Evolutionary conservation across 2,888 invertebrate genomes (phyloP), one percentile per base, ranked within the genome.

Genomic region (Erebia epiphron): DNA sequence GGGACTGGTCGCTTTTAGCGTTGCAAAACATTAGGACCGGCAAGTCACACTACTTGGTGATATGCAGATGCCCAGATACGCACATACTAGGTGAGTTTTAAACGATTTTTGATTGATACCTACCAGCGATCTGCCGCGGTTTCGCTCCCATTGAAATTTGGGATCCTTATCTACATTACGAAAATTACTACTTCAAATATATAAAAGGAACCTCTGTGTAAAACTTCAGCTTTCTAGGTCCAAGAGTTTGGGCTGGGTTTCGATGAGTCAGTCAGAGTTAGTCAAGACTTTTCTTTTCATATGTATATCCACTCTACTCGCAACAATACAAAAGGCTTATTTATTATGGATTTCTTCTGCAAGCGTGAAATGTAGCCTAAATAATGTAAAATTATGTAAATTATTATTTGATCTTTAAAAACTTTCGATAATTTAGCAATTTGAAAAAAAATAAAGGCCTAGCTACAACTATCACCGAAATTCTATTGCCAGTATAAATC

Each of bases 11-110:
- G 5, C 91, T 98, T 67, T 89, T 98, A 69, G 98, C 98, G 7
- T 91, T 98, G 72, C 98, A 98, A 89, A 98, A 98, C 85, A 97
- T 98, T 56, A 94, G 98, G 79, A 98, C 98, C 7, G 98, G 98
- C 77, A 98, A 98, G 89, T 98, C 98, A 3, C 98, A 98, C 89
- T 98, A 98, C 85, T 92, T 98, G 76, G 98, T 98, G 76, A 98
- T 98, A 77, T 98, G 98, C 86, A 95, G 97, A 79, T 98, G 98
- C 91, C 97, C 98, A 1, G 96, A 97, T 80, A 95, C 96, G 78
- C 97, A 96, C 82, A 95, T 97, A 84, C 94, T 98, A 86, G 97
- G 97, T 98, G 93, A 82, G 75, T 63, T 10, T 16, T 16, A 52
- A 50, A n/a, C n/a, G 7, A n/a, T 16, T n/a, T 52, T 11, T 13